A percentile compares a stretch with the other conserved stretches of the same genome.
These are phyloP conservation scores for Piprites chloris DNA, from an alignment of 2,113 vertebrate genomes.

Conservation along the genomic window DNA sequence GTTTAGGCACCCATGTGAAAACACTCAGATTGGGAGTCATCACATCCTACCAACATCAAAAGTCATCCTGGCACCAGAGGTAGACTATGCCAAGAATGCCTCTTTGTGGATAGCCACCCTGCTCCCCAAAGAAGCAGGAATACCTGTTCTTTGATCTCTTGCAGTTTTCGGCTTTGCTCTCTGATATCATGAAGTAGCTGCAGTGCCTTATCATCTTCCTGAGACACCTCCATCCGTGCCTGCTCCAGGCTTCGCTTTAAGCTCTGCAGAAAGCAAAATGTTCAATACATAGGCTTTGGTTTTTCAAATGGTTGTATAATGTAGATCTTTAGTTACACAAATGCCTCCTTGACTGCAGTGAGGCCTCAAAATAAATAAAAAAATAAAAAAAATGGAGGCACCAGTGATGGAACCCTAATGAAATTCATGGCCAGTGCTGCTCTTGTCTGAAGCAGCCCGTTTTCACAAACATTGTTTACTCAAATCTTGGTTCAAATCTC, in stretches of 20 bases:
- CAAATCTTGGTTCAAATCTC: background rate
- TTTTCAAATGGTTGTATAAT: constrained; percentile 13
- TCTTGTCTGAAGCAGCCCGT: constrained; percentile 13
- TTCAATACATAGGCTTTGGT: constrained; percentile 65
- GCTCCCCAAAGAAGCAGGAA: constrained; percentile 9
- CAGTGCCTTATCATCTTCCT: constrained; percentile 97
- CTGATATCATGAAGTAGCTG: constrained; percentile 97
- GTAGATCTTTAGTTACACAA: constrained; percentile 52
- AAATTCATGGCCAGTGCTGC: background rate
- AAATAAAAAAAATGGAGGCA: background rate
- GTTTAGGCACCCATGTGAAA: background rate
- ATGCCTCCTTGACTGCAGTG: constrained; percentile 18
- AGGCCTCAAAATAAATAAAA: background rate
- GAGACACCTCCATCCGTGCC: constrained; percentile 96
- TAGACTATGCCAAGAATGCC: background rate
- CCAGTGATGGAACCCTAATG: background rate
- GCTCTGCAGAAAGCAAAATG: constrained; percentile 84
- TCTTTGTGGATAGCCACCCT: background rate
- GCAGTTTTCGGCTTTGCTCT: constrained; percentile 97
- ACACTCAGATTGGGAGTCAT: background rate
- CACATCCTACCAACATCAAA: background rate
- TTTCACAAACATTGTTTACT: background rate
- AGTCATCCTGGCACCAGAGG: background rate
- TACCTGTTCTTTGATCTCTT: constrained; percentile 99
- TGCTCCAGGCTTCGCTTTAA: constrained; percentile 98